Evolutionary conservation across 2,113 vertebrate species (phyloP), one percentile per base, ranked within the genome.

Genomic region (Montifringilla adamsi): DNA sequence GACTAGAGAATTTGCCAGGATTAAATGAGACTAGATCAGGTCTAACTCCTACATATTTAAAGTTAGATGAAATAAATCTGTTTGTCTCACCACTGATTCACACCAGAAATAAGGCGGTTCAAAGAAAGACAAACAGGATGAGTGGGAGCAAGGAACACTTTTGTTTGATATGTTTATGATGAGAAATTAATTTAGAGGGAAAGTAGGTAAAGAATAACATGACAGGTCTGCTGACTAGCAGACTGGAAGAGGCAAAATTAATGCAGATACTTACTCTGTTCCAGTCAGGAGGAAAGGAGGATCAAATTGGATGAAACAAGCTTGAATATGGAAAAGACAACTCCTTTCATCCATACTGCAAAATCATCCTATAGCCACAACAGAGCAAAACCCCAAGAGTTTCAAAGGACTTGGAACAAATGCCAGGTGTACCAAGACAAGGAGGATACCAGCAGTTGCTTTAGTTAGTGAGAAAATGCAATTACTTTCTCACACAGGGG

Each of bases 51-150:
- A 70, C 10, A 18, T 63, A 46, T 88, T 92, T 77, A 63, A 94
- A 94, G 35, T 55, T 15, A 62, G 64, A 81, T 86, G 55, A 89
- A 87, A 84, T 84, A 93, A 90, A 93, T 74, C 67, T 70, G 70
- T 88, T 82, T 72, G 66, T 93, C 77, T 93, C 78, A 63, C 49
- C 74, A 47, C 41, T 79, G 77, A 90, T 79, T 94, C 87, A 83
- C 55, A 67, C 46, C 46, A 80, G 84, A 93, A 93, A 77, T 12
- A 87, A 91, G 49, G 37, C 31, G 75, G 58, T 87, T 94, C 93
- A 96, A 94, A 94, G 81, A 84, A 86, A 95, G 64, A 87, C 31
- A 93, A 90, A 84, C 35, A 82, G 79, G 46, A 69, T 73, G 74
- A 94, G 31, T 74, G 72, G 74, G 70, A 80, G 43, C 80, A 89